Percentiles rank a stretch among this genome's conserved stretches.
These are phyloP conservation scores for Cataglyphis cursor DNA, from an alignment of 2,888 invertebrate species.

Conservation along the genomic window DNA sequence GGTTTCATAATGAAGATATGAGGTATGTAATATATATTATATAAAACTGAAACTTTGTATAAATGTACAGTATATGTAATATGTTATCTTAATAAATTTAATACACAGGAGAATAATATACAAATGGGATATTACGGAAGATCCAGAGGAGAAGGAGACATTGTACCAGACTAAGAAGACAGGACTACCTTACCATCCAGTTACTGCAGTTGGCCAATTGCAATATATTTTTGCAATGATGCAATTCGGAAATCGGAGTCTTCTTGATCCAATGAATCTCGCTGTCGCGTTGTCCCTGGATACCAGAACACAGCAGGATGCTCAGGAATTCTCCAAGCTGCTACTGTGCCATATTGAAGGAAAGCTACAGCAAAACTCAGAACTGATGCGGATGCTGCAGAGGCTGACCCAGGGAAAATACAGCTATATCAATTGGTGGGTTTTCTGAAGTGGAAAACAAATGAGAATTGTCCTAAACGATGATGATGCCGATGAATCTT, in stretches of 20 bases:
- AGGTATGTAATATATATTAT: slow-evolving; percentile 81
- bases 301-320: slow-evolving; percentile 89
- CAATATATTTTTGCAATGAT: slow-evolving; percentile 89
- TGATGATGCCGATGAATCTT: slow-evolving; percentile 76
- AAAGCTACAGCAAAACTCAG: slow-evolving; percentile 85
- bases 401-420: slow-evolving; percentile 84
- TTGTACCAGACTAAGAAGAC: slow-evolving; percentile 73
- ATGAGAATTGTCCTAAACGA: slow-evolving; percentile 77
- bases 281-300: slow-evolving; percentile 88
- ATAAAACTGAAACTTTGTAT: slow-evolving; percentile 22
- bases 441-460: slow-evolving; percentile 79
- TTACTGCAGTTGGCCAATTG: slow-evolving; percentile 88
- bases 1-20: slow-evolving; percentile 89
- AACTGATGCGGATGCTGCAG: slow-evolving; percentile 81
- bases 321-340: slow-evolving; percentile 90
- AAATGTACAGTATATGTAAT: no score
- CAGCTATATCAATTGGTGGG: slow-evolving; percentile 83
- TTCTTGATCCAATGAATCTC: slow-evolving; percentile 88
- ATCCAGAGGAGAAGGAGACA: slow-evolving; percentile 83
- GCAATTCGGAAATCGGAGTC: slow-evolving; percentile 88
- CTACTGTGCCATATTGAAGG: slow-evolving; percentile 89
- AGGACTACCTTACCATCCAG: slow-evolving; percentile 83
- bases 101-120: slow-evolving; percentile 88
- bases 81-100: slow-evolving; percentile 5
- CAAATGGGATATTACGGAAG: slow-evolving; percentile 88